Conservation (phyloP, 2,113 vertebrate species). For the Procavia capensis region DNA sequence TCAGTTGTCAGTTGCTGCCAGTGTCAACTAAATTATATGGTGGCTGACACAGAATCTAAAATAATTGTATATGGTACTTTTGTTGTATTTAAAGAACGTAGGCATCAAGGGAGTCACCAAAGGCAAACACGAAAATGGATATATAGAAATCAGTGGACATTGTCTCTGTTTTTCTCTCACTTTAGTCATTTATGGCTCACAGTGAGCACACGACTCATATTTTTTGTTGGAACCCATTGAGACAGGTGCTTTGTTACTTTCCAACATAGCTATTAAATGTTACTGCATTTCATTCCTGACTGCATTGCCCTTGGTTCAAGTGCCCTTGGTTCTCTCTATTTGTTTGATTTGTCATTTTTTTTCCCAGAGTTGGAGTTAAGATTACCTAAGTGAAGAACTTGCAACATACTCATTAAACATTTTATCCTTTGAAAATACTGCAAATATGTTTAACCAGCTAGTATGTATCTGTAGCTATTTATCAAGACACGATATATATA, state of each 20-base stretch:
- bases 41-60: neutral
- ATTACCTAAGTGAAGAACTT: neutral
- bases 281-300: neutral
- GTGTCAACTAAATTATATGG: conserved; percentile 15
- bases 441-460: neutral
- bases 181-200: neutral
- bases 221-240: conserved; percentile 12
- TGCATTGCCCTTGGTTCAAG: neutral
- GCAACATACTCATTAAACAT: neutral
- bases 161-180: neutral
- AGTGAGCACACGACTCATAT: neutral
- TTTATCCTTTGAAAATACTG: conserved; percentile 27
- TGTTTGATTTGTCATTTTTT: conserved; percentile 46
- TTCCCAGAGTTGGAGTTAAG: neutral
- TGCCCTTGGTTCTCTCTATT: neutral
- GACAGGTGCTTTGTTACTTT: neutral
- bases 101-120: neutral
- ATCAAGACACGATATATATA: too few relatives aligned
- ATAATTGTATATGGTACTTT: conserved; percentile 4
- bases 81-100: conserved; percentile 39
- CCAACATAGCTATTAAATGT: neutral
- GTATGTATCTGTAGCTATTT: neutral
- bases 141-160: neutral
- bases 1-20: neutral
- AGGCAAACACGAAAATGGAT: conserved; percentile 20